phyloP scores from a whole-genome alignment of 2,797 vertebrate genomes.

The Dendrocincla tyrannina region DNA sequence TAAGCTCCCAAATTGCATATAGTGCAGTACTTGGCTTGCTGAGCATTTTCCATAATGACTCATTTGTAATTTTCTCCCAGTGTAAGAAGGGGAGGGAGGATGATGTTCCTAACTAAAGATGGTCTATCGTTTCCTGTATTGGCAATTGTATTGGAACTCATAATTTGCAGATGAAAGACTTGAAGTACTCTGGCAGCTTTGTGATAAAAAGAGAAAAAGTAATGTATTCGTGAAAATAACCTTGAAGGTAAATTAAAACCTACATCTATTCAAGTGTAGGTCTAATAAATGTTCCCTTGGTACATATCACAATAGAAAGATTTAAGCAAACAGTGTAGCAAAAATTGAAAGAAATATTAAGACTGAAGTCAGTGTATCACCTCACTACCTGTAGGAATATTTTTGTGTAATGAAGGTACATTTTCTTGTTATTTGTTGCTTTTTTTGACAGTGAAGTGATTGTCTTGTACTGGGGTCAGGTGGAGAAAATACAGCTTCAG shows the following conservation, averaged over 20 bases:
- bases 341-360: not conserved
- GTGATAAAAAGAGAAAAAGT: not conserved
- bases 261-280: not conserved
- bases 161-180: constrained; percentile 1
- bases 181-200: not conserved
- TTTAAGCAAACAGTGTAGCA: not conserved
- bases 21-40: not conserved
- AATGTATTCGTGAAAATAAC: constrained; percentile 8
- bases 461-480: not conserved
- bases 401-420: not conserved
- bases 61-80: not conserved
- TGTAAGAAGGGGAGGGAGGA: not conserved
- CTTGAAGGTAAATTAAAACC: constrained; percentile 32
- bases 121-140: not conserved
- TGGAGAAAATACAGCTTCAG: not conserved
- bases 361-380: not conserved
- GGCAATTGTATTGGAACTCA: not conserved
- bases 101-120: not conserved
- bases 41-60: not conserved
- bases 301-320: not conserved
- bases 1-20: not conserved
- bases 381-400: not conserved
- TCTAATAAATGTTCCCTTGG: not conserved
- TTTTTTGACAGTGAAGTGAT: not conserved
- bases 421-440: not conserved